phyloP scores from a whole-genome alignment of 2,797 vertebrate genomes.

The Rhinogobio ventralis region DNA sequence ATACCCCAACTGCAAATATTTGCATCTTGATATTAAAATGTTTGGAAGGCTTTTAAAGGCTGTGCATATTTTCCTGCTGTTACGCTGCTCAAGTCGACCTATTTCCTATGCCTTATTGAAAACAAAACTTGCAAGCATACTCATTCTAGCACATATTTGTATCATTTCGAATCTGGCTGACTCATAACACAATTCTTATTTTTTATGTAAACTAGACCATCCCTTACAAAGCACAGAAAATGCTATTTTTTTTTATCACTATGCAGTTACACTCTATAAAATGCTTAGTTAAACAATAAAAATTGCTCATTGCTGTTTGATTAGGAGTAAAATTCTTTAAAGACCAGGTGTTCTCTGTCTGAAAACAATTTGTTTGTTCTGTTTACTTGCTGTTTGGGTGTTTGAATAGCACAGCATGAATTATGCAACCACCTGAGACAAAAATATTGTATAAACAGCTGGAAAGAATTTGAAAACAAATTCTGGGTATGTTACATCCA shows the following conservation, averaged over 20 bases:
- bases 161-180: constrained; percentile 14
- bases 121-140: constrained; percentile 4
- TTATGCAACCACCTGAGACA: constrained; percentile 25
- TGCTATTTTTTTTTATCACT: background rate
- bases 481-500: background rate
- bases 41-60: background rate
- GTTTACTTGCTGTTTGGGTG: constrained; percentile 31
- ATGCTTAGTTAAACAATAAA: background rate
- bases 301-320: constrained; percentile 2
- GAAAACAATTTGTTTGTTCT: constrained; percentile 16
- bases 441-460: background rate
- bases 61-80: background rate
- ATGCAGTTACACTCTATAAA: background rate
- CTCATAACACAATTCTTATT: background rate
- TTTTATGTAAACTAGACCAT: constrained; percentile 11
- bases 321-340: background rate
- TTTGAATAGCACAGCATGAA: constrained; percentile 7
- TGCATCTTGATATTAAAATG: background rate
- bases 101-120: constrained; percentile 2
- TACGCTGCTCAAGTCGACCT: background rate
- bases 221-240: background rate
- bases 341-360: constrained; percentile 30
- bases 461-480: constrained; percentile 12
- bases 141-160: constrained; percentile 5
- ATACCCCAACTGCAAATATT: constrained; percentile 9